These are phyloP conservation scores for Hestina assimilis DNA, from an alignment of 1,140 invertebrate species.

Conservation along the genomic window DNA sequence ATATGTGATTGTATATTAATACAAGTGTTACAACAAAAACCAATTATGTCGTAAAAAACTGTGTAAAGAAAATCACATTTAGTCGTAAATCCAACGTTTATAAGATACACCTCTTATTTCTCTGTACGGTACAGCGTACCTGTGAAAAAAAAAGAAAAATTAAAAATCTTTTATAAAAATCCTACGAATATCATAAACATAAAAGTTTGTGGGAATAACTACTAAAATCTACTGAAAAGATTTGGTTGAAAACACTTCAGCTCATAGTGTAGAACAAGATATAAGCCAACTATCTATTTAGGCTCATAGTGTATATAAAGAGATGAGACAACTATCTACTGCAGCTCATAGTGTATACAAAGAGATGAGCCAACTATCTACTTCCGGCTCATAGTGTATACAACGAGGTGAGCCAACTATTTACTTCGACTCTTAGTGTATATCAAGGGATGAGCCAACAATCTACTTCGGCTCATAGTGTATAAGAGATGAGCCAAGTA, in stretches of 20 bases:
- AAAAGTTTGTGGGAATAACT: too few species aligned
- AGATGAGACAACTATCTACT: not conserved
- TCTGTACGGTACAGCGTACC: too few species aligned
- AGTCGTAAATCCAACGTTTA: not conserved
- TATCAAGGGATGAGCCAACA: too few species aligned
- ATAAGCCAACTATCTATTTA: too few species aligned
- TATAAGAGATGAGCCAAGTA: not conserved
- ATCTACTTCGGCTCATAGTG: not conserved
- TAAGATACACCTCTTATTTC: not conserved
- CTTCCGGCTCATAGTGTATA: not conserved
- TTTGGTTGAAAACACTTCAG: too few species aligned
- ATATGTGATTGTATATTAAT: not conserved
- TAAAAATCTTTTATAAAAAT: too few species aligned
- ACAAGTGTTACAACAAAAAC: conserved; percentile 2
- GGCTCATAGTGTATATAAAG: not conserved
- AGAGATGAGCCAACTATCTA: not conserved
- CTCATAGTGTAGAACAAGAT: too few species aligned
- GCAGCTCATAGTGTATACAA: not conserved
- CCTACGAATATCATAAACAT: too few species aligned
- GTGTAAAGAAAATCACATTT: conserved; percentile 10
- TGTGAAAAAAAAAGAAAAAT: not conserved
- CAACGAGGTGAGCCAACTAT: not conserved
- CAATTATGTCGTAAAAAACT: conserved; percentile 1
- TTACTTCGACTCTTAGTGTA: too few species aligned
- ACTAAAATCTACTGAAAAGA: too few species aligned